Conservation (phyloP, 2,797 vertebrate genomes). For the Sebastes baramenuke region DNA sequence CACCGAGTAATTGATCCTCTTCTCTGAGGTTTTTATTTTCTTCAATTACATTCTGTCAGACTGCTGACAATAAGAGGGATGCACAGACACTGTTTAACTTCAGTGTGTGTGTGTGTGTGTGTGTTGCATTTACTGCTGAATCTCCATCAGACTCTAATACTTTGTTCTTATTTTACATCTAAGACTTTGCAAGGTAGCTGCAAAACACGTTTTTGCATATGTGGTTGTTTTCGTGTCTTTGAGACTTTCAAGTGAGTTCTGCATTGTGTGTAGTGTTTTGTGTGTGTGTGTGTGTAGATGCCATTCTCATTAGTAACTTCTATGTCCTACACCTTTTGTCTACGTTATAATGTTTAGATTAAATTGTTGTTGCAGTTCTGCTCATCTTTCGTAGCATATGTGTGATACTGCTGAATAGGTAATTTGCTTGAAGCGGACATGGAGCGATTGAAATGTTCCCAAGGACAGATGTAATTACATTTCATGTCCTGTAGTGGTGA, state of each 20-base stretch:
- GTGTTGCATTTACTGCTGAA: not conserved
- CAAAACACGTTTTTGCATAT: not conserved
- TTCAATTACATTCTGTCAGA: conserved; percentile 54
- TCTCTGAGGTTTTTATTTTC: conserved; percentile 60
- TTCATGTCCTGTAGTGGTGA: conserved; percentile 46
- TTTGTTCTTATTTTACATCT: conserved; percentile 13
- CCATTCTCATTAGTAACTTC: not conserved
- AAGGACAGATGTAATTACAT: conserved; percentile 74
- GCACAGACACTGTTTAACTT: conserved; percentile 1
- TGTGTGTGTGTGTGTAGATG: not conserved
- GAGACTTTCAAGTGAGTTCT: not conserved
- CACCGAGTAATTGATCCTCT: conserved; percentile 55
- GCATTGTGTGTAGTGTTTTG: not conserved
- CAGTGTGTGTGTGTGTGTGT: not conserved
- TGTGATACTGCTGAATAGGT: conserved; percentile 53
- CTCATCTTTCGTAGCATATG: not conserved
- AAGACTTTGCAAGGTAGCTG: not conserved
- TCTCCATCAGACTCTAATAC: conserved; percentile 9
- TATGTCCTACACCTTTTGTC: not conserved
- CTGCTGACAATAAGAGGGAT: conserved; percentile 38
- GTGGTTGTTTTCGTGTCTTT: not conserved
- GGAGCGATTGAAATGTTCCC: conserved; percentile 54
- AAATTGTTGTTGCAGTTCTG: conserved; percentile 2
- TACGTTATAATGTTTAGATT: not conserved
- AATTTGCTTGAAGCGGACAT: conserved; percentile 53